Conservation (phyloP, 1,140 invertebrate species). For the Triops cancriformis region DNA sequence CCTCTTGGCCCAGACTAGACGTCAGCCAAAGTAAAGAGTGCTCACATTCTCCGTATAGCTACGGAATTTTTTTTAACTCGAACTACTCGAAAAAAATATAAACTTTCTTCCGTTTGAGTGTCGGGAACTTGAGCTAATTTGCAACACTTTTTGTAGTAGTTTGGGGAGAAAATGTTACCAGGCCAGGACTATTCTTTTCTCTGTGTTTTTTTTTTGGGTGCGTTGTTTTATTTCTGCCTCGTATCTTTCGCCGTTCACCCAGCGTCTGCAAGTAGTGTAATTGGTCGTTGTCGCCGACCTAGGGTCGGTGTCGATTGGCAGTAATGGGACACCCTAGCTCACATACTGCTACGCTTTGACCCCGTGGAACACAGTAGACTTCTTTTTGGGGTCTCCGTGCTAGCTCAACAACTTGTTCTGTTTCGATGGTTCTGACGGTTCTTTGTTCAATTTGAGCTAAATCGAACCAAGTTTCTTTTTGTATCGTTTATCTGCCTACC, state of each 20-base stretch:
- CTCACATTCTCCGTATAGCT: background rate
- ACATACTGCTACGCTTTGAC: background rate
- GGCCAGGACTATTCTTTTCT: background rate
- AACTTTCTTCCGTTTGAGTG: background rate
- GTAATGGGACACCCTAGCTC: constrained; percentile 7
- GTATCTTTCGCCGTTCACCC: background rate
- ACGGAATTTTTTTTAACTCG: background rate
- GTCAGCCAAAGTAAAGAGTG: background rate
- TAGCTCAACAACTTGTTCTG: background rate
- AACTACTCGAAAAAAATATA: background rate
- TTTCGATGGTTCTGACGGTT: background rate
- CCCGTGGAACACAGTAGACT: background rate
- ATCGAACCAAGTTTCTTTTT: background rate
- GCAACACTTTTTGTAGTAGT: background rate
- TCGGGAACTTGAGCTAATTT: background rate
- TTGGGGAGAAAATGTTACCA: background rate
- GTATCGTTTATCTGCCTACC: too few species aligned
- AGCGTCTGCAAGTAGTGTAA: background rate
- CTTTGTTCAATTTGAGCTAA: background rate
- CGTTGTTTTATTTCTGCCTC: background rate
- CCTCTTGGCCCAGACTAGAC: background rate
- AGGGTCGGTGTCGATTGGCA: constrained; percentile 1
- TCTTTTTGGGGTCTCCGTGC: background rate
- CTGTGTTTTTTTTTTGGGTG: background rate
- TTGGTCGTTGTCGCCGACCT: constrained; percentile 3